Conservation (phyloP, 2,113 vertebrate species). For the Tenebrosternarchus preto region DNA sequence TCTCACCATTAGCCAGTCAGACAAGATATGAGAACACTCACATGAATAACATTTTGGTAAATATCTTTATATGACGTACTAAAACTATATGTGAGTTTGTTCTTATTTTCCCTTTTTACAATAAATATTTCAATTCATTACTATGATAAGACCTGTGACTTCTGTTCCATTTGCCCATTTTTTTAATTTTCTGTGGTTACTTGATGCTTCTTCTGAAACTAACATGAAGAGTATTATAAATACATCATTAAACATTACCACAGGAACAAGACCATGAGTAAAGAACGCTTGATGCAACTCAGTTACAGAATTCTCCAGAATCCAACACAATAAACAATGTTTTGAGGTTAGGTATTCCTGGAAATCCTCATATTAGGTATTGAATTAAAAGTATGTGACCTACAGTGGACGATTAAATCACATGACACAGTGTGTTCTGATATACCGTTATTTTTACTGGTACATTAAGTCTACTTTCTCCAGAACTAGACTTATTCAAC, state of each 20-base stretch:
- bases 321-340: not conserved
- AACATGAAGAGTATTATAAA: not conserved
- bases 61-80: slow-evolving; percentile 75
- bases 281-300: not conserved
- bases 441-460: not conserved
- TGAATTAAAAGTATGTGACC: not conserved
- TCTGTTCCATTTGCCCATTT: not conserved
- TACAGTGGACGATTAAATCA: not conserved
- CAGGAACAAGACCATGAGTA: not conserved
- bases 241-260: not conserved
- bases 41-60: slow-evolving; percentile 69
- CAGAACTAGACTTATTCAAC: not conserved
- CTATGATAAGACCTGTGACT: not conserved
- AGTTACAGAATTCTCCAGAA: not conserved
- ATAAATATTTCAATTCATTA: slow-evolving; percentile 74
- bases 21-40: slow-evolving; percentile 66
- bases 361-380: not conserved
- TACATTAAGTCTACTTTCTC: not conserved
- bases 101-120: slow-evolving; percentile 74
- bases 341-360: not conserved
- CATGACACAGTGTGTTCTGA: not conserved
- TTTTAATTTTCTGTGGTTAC: not conserved
- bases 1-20: slow-evolving; percentile 72
- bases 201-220: not conserved
- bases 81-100: slow-evolving; percentile 74